phyloP scores from a whole-genome alignment of 37 sponge, comb jelly and placozoan genomes.

The Aplysina aerophoba region DNA sequence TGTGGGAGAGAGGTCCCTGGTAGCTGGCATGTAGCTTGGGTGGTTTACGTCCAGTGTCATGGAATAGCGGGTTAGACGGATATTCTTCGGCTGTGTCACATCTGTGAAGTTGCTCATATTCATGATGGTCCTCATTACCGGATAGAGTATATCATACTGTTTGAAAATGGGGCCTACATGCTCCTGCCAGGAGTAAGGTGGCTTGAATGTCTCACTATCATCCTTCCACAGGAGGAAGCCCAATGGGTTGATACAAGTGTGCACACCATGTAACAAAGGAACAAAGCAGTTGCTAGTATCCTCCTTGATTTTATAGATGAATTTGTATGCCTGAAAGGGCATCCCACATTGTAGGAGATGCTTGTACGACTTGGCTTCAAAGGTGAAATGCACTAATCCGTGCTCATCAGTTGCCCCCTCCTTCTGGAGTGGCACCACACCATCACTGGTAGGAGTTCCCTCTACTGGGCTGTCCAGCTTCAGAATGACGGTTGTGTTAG shows the following conservation, averaged over 20 bases:
- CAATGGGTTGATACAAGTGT: not conserved
- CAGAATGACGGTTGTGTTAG: conserved; percentile 2
- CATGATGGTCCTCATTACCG: conserved; percentile 59
- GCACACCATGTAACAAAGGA: too few species aligned
- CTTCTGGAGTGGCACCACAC: not conserved
- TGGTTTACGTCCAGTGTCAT: conserved; percentile 40
- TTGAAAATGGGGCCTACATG: conserved; percentile 42
- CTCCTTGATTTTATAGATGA: not conserved
- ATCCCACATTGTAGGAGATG: not conserved
- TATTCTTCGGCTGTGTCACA: conserved; percentile 37
- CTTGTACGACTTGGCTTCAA: not conserved
- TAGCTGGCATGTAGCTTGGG: conserved; percentile 73
- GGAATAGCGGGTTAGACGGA: conserved; percentile 20
- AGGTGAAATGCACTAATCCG: conserved; percentile 19
- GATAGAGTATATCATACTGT: conserved; percentile 31
- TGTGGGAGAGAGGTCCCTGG: conserved; percentile 61
- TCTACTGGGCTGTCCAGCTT: not conserved
- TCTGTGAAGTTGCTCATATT: conserved; percentile 43
- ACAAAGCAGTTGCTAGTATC: not conserved
- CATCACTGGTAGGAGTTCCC: not conserved
- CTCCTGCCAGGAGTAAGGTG: conserved; percentile 29
- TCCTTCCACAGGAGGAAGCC: not conserved
- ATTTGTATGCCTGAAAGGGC: conserved; percentile 25
- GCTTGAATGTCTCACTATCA: not conserved
- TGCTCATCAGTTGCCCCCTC: not conserved